Conservation (phyloP, 1,140 invertebrate species). For the Pectinophora gossypiella region DNA sequence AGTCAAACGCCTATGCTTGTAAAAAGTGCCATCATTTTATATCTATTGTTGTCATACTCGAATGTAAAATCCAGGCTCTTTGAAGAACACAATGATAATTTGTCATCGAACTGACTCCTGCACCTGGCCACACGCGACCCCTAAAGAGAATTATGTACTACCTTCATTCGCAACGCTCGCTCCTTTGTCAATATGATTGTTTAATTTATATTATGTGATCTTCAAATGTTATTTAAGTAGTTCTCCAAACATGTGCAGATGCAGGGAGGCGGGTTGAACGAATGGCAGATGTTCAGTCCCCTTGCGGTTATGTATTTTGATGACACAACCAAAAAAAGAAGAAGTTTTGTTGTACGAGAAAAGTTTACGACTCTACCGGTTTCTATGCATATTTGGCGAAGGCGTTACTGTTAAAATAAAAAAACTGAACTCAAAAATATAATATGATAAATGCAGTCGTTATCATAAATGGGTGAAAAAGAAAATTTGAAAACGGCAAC, state of each 20-base stretch:
- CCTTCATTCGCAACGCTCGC: constrained; percentile 50
- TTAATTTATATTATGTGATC: constrained; percentile 70
- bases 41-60: constrained; percentile 24
- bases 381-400: no score
- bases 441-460: neutral
- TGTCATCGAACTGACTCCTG: constrained; percentile 48
- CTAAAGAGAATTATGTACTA: constrained; percentile 8
- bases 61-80: constrained; percentile 25
- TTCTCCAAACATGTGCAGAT: constrained; percentile 62
- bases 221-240: constrained; percentile 62
- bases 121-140: constrained; percentile 63
- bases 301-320: constrained; percentile 29
- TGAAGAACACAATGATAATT: constrained; percentile 58
- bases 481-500: constrained; percentile 26
- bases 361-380: no score
- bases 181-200: constrained; percentile 61
- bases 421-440: no score
- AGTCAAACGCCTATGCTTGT: neutral
- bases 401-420: no score
- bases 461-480: constrained; percentile 2
- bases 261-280: constrained; percentile 32
- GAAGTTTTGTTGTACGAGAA: no score
- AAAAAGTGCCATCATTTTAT: constrained; percentile 40
- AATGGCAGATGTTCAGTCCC: constrained; percentile 36
- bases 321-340: no score